Base-by-base conservation (phyloP, 2,113 vertebrate species). In the Coryphaenoides rupestris region DNA sequence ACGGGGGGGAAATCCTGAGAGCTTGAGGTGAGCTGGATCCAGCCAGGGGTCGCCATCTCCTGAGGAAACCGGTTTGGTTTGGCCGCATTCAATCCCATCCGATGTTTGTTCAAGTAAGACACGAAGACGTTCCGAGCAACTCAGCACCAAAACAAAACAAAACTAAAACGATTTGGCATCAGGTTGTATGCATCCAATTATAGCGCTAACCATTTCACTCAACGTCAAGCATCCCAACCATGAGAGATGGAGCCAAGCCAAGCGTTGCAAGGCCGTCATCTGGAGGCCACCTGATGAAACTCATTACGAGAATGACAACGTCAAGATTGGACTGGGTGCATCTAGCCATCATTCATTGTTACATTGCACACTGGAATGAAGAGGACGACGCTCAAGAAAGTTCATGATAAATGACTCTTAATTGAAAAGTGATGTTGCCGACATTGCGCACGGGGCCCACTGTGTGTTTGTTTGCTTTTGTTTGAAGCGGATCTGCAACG, bases 231-330 rank as follows among this genome's bases (percentile, higher is more conserved):
- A 40, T 40, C 33, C 33, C 33, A 40, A 40, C 33, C 5, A 40
- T 40, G 33, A 40, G 33, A 7, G 13, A 40, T 40, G 6, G 9
- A 2, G 9, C 9, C 13, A 7, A 40, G 28, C 28, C 28, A 33
- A 33, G 33, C 9, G 45, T 9, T 49, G 19, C 63, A 24, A 40
- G 55, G 4, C 13, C 15, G 55, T 66, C 57, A 77, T 77, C 70
- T 79, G 68, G 63, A 62, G 49, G 50, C 68, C 66, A 81, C 45
- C 70, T 77, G 70, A 46, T 50, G 17, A 14, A 40, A 28, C 21
- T 55, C 23, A 66, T 67, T 60, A 62, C 47, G 5, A 59, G 40
- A 45, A 66, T 65, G 60, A 72, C 53, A 58, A 58, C 16, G 45
- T 64, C 33, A 58, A 55, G 21, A 69, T 21, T 68, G 17, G 19